A percentile compares a stretch with the other conserved stretches of the same genome.
Conservation (phyloP, 2,797 vertebrate species). For the Siniperca undulata region DNA sequence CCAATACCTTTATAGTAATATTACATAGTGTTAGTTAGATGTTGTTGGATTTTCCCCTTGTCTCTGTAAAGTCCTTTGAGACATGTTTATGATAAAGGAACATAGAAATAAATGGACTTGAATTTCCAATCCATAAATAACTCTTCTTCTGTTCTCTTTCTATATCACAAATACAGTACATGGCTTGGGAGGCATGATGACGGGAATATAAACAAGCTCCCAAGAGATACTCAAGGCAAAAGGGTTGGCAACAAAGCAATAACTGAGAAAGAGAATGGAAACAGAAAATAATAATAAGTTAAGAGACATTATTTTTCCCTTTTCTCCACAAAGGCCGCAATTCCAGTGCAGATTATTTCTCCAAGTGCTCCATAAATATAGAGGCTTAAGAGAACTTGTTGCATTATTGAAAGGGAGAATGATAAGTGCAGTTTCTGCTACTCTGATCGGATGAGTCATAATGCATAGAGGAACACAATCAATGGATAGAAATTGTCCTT, state of each 20-base stretch:
- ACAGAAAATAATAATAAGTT: constrained; percentile 29
- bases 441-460: constrained; percentile 30
- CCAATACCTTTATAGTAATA: neutral
- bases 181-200: constrained; percentile 18
- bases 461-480: constrained; percentile 15
- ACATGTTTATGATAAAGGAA: neutral
- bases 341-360: constrained; percentile 33
- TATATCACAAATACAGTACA: constrained; percentile 20
- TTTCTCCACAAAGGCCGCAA: neutral
- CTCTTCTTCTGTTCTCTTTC: constrained; percentile 45
- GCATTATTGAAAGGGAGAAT: constrained; percentile 72
- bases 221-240: constrained; percentile 17
- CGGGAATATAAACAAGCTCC: constrained; percentile 18
- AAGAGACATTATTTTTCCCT: constrained; percentile 19
- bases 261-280: constrained; percentile 7
- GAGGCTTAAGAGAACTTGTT: constrained; percentile 59
- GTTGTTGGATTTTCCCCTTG: too few relatives aligned
- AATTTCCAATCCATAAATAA: constrained; percentile 56
- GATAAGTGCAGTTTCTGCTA: constrained; percentile 40
- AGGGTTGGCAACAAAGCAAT: constrained; percentile 21
- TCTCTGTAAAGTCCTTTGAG: neutral
- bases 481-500: constrained; percentile 14
- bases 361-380: constrained; percentile 19
- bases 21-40: neutral
- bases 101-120: neutral